Conservation (phyloP, 1,140 invertebrate genomes). For the Hypsibius dujardini region DNA sequence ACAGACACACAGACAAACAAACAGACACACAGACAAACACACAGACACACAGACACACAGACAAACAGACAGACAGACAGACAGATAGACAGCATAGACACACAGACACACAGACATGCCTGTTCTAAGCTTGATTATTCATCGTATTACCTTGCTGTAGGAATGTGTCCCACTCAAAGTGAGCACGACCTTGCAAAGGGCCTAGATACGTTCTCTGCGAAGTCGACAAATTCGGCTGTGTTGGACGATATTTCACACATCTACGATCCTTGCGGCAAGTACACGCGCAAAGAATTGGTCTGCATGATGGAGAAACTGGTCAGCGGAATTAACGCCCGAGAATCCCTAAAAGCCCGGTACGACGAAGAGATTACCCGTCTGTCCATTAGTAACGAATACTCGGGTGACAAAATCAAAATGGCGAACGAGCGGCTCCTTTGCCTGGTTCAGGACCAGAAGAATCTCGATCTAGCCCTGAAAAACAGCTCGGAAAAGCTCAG, state of each 20-base stretch:
- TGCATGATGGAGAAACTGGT: slow-evolving; percentile 1
- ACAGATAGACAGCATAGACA: neutral
- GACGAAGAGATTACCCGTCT: neutral
- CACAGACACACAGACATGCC: neutral
- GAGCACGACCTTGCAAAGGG: neutral
- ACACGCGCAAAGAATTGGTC: neutral
- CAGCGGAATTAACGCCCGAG: neutral
- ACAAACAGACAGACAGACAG: neutral
- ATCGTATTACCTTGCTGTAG: neutral
- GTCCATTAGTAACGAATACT: neutral
- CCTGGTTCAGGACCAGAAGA: neutral
- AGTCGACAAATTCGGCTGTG: neutral
- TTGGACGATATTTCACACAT: neutral
- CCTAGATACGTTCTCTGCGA: neutral
- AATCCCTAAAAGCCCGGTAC: neutral
- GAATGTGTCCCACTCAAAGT: neutral
- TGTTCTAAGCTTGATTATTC: neutral
- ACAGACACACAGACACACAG: neutral
- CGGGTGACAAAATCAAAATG: neutral
- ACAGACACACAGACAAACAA: too few relatives aligned
- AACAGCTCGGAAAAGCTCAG: neutral
- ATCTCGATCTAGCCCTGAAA: neutral
- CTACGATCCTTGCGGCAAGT: neutral
- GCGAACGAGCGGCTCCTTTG: neutral
- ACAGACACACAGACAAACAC: too few relatives aligned